These are phyloP conservation scores for Erannis defoliaria DNA, from an alignment of 2,888 invertebrate genomes.

Conservation along the genomic window DNA sequence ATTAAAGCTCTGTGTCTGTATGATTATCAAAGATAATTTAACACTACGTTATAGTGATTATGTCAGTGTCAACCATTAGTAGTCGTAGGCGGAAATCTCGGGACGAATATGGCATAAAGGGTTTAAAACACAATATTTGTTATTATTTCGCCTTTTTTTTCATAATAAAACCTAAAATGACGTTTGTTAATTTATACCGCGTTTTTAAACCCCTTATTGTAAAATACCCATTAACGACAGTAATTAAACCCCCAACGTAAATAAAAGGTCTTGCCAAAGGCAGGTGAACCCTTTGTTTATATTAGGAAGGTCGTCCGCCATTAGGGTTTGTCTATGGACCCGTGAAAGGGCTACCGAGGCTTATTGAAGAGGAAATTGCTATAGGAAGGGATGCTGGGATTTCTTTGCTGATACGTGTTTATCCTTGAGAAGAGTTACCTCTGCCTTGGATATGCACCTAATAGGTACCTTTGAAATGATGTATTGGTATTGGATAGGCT, in stretches of 20 bases:
- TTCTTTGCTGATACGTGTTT: slow-evolving; percentile 32
- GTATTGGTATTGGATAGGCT: too few relatives aligned
- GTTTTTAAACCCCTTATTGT: not conserved
- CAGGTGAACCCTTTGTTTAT: slow-evolving; percentile 64
- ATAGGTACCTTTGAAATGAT: not conserved
- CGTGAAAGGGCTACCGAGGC: slow-evolving; percentile 52
- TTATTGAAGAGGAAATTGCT: slow-evolving; percentile 56
- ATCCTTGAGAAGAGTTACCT: slow-evolving; percentile 9
- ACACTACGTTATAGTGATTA: too few relatives aligned
- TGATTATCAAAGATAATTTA: too few relatives aligned
- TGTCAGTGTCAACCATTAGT: too few relatives aligned
- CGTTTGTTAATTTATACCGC: too few relatives aligned
- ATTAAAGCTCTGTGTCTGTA: too few relatives aligned
- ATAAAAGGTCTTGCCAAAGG: slow-evolving; percentile 54
- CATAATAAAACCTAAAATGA: not conserved
- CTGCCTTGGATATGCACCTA: too few relatives aligned
- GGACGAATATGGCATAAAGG: too few relatives aligned
- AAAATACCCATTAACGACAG: slow-evolving; percentile 6
- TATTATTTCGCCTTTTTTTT: not conserved
- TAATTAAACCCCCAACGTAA: slow-evolving; percentile 41
- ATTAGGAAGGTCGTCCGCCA: slow-evolving; percentile 68
- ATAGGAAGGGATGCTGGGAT: slow-evolving; percentile 27
- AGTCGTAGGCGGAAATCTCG: too few relatives aligned
- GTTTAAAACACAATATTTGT: too few relatives aligned
- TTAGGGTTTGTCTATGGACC: slow-evolving; percentile 63